These are phyloP conservation scores for Trichechus manatus DNA, from an alignment of 2,113 vertebrate species.

Conservation along the genomic window DNA sequence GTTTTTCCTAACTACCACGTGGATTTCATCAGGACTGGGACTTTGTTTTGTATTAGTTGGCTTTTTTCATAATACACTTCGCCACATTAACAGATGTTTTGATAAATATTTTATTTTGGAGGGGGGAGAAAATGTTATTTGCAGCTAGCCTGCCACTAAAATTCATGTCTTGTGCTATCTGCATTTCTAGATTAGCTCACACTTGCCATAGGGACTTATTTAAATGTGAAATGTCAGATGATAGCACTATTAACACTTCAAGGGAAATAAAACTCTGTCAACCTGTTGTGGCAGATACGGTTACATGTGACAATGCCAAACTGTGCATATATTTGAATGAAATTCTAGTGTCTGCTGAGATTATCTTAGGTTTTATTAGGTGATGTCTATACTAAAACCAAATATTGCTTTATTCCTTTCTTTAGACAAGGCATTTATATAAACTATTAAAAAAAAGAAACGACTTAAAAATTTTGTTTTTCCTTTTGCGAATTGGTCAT, in stretches of 20 bases:
- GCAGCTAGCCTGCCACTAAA: slow-evolving; percentile 35
- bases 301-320: neutral
- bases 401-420: neutral
- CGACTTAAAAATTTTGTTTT: neutral
- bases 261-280: neutral
- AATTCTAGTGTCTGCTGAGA: neutral
- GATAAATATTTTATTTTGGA: neutral
- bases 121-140: neutral
- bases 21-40: neutral
- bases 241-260: neutral
- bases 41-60: neutral
- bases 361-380: neutral
- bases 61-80: neutral
- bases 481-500: neutral
- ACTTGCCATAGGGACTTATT: neutral
- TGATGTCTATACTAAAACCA: neutral
- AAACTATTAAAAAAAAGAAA: neutral
- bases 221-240: slow-evolving; percentile 2
- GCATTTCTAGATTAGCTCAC: slow-evolving; percentile 38
- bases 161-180: neutral
- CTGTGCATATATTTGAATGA: neutral
- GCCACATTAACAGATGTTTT: neutral
- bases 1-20: accelerated
- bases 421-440: neutral
- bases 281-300: neutral